Base-by-base conservation (phyloP, 2,797 vertebrate species). In the Eospalax fontanierii region DNA sequence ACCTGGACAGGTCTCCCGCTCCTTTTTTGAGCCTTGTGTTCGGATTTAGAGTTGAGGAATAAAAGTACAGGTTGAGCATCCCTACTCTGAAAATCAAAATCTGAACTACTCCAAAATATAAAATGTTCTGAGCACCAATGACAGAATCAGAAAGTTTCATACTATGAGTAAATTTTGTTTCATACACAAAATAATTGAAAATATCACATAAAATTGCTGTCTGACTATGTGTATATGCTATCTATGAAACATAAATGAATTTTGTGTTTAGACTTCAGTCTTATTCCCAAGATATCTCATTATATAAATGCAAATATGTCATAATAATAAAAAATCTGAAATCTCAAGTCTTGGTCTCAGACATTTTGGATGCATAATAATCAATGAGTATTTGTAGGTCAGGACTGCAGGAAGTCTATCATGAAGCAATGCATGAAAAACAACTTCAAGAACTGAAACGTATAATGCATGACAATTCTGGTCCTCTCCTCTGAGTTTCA, bases 221-320 rank as follows among this genome's bases (percentile, higher is more conserved):
- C 33, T 71, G 46, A 33, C 30, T 70, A 33, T 40, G 9, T 59
- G 46, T 57, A 28, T n/a, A 54, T 84, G 33, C 24, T 78, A 26
- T 16, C 21, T 43, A 89, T 78, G 54, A 78, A 63, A 59, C 70
- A 89, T 59, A 78, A 78, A 78, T 93, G 40, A 85, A 71, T 40
- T 94, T 78, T 66, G 28, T 78, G 26, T 61, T 84, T 78, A 54
- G 26, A 70, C 33, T 57, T 35, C 22, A 4, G 5, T 24, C 14
- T 61, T 38, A 63, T 35, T 18, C 54, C 74, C 65, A 90, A 19
- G 65, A 85, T 79, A 26, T n/a, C 54, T 85, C 66, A 90, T 79
- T 90, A 90, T 84, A 28, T 79, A 73, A 12, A 79, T 85, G 43
- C 26, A 85, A 90, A 73, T 54, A 63, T 90, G 57, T 76, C 40